These are phyloP conservation scores for Gallinago stenura DNA, from an alignment of 2,797 vertebrate genomes.

Conservation along the genomic window DNA sequence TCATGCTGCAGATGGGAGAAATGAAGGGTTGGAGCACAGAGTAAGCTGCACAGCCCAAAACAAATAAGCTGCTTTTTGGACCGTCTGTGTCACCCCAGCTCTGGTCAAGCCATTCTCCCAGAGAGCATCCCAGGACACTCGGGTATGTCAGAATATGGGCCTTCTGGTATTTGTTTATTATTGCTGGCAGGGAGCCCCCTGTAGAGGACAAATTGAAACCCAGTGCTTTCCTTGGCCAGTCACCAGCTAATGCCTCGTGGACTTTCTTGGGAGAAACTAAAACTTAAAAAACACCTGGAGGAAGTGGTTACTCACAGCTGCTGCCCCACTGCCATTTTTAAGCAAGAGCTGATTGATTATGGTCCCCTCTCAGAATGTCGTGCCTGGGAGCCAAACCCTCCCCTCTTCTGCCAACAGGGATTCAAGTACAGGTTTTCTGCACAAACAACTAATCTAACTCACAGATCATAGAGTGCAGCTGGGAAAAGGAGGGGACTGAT, in stretches of 20 bases:
- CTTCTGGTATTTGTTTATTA: not conserved
- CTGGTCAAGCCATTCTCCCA: not conserved
- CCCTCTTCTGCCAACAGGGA: not conserved
- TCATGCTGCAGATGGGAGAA: not conserved
- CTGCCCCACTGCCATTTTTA: not conserved
- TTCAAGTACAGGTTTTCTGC: not conserved
- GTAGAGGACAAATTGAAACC: not conserved
- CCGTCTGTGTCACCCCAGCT: accelerated
- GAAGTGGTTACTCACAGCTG: not conserved
- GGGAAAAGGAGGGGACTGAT: not conserved
- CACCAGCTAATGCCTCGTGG: not conserved
- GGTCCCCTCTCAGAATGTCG: not conserved
- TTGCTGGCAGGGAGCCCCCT: not conserved
- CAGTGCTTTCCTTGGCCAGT: not conserved
- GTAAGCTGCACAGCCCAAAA: not conserved
- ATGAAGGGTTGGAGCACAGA: not conserved
- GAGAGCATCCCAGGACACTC: accelerated
- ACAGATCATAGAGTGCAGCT: not conserved
- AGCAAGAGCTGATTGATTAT: not conserved
- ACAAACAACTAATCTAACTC: not conserved
- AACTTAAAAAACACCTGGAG: not conserved
- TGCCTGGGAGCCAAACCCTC: not conserved
- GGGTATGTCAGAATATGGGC: accelerated
- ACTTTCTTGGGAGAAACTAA: not conserved
- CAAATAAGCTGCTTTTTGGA: not conserved